Conservation (phyloP, 2,113 vertebrate genomes). For the Taxidea taxus region DNA sequence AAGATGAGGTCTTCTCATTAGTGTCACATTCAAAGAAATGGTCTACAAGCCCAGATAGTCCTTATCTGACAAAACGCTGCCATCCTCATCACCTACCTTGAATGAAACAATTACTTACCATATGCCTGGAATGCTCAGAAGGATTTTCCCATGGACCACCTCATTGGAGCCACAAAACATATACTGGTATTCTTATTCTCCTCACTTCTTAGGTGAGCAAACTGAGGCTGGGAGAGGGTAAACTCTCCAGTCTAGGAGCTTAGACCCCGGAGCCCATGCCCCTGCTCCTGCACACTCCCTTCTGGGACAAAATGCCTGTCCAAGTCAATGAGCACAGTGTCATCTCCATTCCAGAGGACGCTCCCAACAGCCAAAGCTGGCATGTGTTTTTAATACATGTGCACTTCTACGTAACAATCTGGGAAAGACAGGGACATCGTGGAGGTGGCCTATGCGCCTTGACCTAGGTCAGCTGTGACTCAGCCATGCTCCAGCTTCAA, state of each 20-base stretch:
- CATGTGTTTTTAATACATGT: neutral
- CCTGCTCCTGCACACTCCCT: neutral
- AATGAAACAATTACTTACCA: neutral
- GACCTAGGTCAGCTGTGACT: neutral
- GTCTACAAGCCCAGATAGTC: neutral
- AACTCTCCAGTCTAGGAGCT: neutral
- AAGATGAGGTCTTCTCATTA: neutral
- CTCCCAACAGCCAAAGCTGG: neutral
- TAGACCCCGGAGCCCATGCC: neutral
- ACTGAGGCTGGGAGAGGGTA: neutral
- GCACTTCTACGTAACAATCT: neutral
- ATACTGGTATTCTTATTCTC: neutral
- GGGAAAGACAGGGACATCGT: neutral
- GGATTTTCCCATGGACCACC: neutral
- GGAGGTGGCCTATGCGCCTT: neutral
- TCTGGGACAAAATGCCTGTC: neutral
- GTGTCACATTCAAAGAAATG: neutral
- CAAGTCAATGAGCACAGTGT: neutral
- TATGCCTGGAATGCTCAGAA: neutral
- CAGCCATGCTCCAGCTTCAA: neutral
- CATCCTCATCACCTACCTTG: neutral
- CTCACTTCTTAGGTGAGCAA: neutral
- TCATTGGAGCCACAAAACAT: neutral
- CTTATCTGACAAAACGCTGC: neutral
- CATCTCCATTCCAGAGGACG: neutral